Base-by-base conservation (phyloP, 2,797 vertebrate genomes). In the Poeciliopsis infans region DNA sequence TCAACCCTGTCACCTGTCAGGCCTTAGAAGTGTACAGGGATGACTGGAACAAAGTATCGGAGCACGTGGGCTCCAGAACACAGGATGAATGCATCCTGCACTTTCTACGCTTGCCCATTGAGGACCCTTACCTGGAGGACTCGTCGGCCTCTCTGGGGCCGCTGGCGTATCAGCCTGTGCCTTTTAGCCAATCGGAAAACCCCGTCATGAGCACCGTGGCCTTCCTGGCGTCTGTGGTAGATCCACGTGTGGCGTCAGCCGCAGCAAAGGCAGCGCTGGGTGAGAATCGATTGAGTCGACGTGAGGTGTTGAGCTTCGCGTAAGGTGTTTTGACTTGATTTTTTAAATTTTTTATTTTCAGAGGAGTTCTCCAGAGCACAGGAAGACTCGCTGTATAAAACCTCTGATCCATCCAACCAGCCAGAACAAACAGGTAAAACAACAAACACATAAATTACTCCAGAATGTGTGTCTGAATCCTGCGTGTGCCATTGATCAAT, bases 31-130 rank as follows among this genome's bases (percentile, higher is more conserved):
- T 99, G 95, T 99, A 99, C 93, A 97, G 98, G 87, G 98, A 99
- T 1, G 98, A 99, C 93, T 99, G 98, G 98, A 99, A 99, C 93
- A 99, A 99, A 90, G 98, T 99, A 4, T 99, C 98, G 0, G 98
- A 99, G 93, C 98, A 99, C 0, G 98, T 99, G 3, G 98, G 98
- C 43, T 99, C 98, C 86, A 97, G 98, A 39, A 99, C 98, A 0
- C 98, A 99, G 79, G 98, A 99, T 0, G 98, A 99, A 81, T 99
- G 98, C 87, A 99, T 99, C 78, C 97, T 99, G 7, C 97, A 99
- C 84, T 99, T 99, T 69, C 94, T 99, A 59, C 95, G 98, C 0
- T 95, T 99, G 72, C 98, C 98, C 0, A 99, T 99, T 25, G 98
- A 99, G 79, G 98, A 99, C 41, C 98, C 98, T 0, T 99, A 99